Evolutionary conservation across 1,140 invertebrate genomes (phyloP), one percentile per base, ranked within the genome.

Genomic region (Chlorops oryzae): DNA sequence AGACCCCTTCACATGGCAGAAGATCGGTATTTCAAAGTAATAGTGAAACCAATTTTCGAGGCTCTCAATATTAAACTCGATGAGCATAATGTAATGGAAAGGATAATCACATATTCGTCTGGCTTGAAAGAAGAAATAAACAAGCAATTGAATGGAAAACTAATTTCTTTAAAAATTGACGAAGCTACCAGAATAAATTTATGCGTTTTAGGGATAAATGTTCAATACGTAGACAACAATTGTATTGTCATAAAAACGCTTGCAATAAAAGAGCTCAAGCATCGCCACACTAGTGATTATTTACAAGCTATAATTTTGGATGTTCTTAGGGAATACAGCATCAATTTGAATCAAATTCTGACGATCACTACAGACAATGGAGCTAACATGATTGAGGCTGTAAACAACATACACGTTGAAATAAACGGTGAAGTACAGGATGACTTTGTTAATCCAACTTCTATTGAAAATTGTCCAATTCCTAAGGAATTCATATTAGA

Each of bases 111-210:
- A 15, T 32, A 7, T 25, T 28, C 42, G 15, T 28, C 28, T 21
- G 34, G 34, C 9, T 28, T 28, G 15, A 32, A 32, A n/a, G 13
- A 13, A 12, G 42, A 45, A 20, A 18, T 45, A 28, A 32, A 12
- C 1, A 23, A 45, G 7, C 25, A 45, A 13, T 32, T 45, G 17
- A 32, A 20, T 28, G 42, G 25, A 13, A 45, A 32, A 17, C 34
- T 45, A 13, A 32, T 35, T 15, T 23, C 44, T 1, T 22, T 47
- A 12, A 47, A 35, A 47, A 47, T 47, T 28, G 18, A 47, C 37
- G 13, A 35, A 32, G 20, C 28, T 5, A 35, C 28, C 2, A 47
- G 15, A 9, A 3, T 35, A 21, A 28, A 47, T 23, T 32, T 37
- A 17, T 23, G 25, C 2, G 17, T 47, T n/a, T 6, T 47, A 7